Evolutionary conservation across 64 coral and sea anemone species (phyloP), one percentile per base, ranked within the genome.

Genomic region (Actinia equina): DNA sequence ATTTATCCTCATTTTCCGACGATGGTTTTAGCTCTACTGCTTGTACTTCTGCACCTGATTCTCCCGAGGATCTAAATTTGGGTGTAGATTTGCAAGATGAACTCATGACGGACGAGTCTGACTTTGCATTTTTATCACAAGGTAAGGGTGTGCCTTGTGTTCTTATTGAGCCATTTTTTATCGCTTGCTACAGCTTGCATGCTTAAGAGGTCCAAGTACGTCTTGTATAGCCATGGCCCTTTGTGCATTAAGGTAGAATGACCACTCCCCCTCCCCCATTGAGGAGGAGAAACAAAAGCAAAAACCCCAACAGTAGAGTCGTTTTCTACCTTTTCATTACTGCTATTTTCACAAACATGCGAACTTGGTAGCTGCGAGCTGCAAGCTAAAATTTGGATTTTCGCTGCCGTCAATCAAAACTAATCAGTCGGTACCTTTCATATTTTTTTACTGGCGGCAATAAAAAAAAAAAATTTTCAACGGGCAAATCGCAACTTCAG

Each of bases 11-110:
- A 93, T 93, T 89, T 92, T 91, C 85, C 92, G 94, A 97, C 13
- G 94, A 92, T 85, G 85, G 83, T 84, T 93, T 86, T 77, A 88
- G 94, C 88, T 87, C 94, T 97, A 97, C 94, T 93, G 88, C 94
- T 97, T 97, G 94, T 97, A 97, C 94, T 97, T 97, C 94, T 97
- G 86, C 94, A 93, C 86, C 94, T 77, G 15, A 90, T 88, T 88
- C 94, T 6, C 85, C 87, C 13, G 71, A 91, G 20, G 71, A 90
- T 58, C 86, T 97, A 60, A 88, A 93, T 79, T 78, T 97, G 85
- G 91, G 88, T 93, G 94, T 97, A 97, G 94, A 97, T 90, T 83
- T 97, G 70, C 94, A 97, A 77, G 94, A 89, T 62, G 94, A 93
- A 80, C 84, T 97, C 82, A 87, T 79, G 77, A 90, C 54, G 52